Evolutionary conservation across 2,888 invertebrate genomes (phyloP).

Genomic region (Eudasyphora cyanicolor): DNA sequence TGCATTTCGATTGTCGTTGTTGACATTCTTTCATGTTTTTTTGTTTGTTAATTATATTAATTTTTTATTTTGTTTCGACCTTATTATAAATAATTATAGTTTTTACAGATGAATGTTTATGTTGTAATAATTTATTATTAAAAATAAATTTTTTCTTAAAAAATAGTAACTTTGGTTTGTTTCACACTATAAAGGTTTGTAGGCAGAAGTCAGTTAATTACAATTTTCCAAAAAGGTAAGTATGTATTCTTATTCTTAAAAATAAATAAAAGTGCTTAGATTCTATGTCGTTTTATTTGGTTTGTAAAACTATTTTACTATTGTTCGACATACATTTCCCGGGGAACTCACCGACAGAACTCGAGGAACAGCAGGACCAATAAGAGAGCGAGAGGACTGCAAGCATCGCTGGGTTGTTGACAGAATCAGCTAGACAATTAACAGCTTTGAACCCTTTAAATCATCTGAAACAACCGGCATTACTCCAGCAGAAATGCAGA

Average conservation of each 20-base stretch:
- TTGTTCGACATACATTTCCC: too few relatives aligned
- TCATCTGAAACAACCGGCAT: too few relatives aligned
- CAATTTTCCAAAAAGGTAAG: too few relatives aligned
- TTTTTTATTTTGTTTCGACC: slow-evolving; percentile 5
- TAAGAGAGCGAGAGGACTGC: too few relatives aligned
- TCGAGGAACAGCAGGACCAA: too few relatives aligned
- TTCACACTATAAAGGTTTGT: too few relatives aligned
- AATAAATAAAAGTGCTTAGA: neutral
- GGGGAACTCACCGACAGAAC: too few relatives aligned
- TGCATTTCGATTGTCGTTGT: neutral
- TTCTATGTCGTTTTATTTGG: neutral
- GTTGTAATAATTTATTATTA: slow-evolving; percentile 62
- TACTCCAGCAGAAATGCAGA: too few relatives aligned
- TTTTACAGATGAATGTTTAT: slow-evolving; percentile 18
- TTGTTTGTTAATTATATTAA: neutral
- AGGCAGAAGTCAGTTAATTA: too few relatives aligned
- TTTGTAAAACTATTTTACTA: neutral
- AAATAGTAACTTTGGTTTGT: neutral
- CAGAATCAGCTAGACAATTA: neutral
- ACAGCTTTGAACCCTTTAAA: too few relatives aligned
- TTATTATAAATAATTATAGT: neutral
- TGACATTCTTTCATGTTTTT: neutral
- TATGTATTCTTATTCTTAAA: too few relatives aligned
- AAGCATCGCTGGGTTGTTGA: neutral
- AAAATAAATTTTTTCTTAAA: slow-evolving; percentile 50